Evolutionary conservation across 1,140 invertebrate genomes (phyloP).

Genomic region (Drosophila parabipectinata): DNA sequence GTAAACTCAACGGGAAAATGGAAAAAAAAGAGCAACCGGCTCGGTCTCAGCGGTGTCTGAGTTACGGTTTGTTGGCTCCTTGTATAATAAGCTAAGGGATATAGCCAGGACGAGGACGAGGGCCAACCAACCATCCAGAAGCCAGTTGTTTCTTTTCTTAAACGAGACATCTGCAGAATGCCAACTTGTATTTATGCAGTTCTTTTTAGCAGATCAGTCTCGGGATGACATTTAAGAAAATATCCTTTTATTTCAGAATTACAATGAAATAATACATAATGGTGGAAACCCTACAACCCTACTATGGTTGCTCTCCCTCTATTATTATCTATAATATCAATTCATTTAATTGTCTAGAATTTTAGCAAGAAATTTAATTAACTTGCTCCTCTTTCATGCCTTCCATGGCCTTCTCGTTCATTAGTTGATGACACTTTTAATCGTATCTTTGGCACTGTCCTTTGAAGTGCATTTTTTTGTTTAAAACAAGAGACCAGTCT

Average conservation of each 20-base stretch:
- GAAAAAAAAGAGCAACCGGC: background rate
- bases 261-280: no score
- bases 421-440: constrained; percentile 24
- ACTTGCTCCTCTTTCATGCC: background rate
- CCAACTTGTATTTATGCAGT: background rate
- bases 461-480: constrained; percentile 38
- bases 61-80: constrained; percentile 53
- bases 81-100: constrained; percentile 45
- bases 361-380: constrained; percentile 20
- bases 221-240: no score
- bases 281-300: no score
- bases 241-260: background rate
- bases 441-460: constrained; percentile 6
- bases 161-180: background rate
- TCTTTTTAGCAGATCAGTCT: background rate
- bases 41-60: constrained; percentile 43
- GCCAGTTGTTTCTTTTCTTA: background rate
- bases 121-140: background rate
- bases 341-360: background rate
- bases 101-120: constrained; percentile 1
- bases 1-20: constrained; percentile 20
- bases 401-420: background rate
- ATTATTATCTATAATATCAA: background rate
- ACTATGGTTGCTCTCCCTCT: no score
- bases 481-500: background rate